Base-by-base conservation (phyloP, 2,888 invertebrate species). In the Heteromurus nitidus region DNA sequence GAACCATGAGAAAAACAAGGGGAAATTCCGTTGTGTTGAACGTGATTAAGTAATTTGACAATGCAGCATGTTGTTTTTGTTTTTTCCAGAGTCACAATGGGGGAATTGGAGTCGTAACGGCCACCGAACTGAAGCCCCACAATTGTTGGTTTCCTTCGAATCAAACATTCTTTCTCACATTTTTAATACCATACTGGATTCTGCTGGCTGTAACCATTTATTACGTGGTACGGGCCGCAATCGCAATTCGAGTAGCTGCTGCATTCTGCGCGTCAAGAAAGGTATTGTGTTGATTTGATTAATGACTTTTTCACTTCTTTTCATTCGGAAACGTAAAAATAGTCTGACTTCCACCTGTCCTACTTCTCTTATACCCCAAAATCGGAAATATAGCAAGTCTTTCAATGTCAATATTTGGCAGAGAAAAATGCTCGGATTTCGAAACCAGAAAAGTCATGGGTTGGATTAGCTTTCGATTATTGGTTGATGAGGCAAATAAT, bases 61-160 rank as follows among this genome's bases (percentile, higher is more conserved):
- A n/a, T n/a, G n/a, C n/a, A n/a, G n/a, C n/a, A n/a, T n/a, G n/a
- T n/a, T n/a, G n/a, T n/a, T n/a, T n/a, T n/a, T n/a, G n/a, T 62
- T 16, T 82, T 53, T 81, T 80, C 2, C 72, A 86, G 86, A 68
- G 83, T 53, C 81, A 85, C 53, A 84, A 86, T 30, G 83, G 75
- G 11, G 86, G 85, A 31, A 53, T 87, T 64, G 81, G 76, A 53
- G 86, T 86, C 55, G 73, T 69, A 67, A 85, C 84, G 20, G 86
- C 85, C 30, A 68, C 79, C 13, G 77, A 80, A 53, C 84, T 87
- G 31, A 84, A 86, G 69, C 83, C 85, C 22, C 83, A 86, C 62
- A 87, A 87, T 76, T 87, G 87, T 74, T 87, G 87, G 87, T 87
- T 87, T 73, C 86, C 87, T 26, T 85, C 86, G 60, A 81, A 82